phyloP scores from a whole-genome alignment of 2,797 vertebrate species.

The Sciaenops ocellatus region DNA sequence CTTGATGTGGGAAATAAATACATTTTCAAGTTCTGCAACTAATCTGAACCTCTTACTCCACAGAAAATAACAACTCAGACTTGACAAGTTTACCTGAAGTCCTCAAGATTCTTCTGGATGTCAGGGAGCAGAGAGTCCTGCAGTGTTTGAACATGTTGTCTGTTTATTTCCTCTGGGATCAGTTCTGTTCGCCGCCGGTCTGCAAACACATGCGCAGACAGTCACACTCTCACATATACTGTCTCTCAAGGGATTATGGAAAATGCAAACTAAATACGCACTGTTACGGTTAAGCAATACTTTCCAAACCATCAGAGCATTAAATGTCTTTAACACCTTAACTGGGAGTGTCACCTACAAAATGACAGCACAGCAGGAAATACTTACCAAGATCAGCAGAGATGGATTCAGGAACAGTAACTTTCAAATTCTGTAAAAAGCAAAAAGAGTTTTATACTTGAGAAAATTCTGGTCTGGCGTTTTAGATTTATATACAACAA shows the following conservation, averaged over 20 bases:
- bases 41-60: neutral
- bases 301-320: conserved; percentile 61
- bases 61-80: neutral
- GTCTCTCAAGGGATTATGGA: conserved; percentile 22
- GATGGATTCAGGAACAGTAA: conserved; percentile 94
- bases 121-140: conserved; percentile 94
- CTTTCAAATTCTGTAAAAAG: conserved; percentile 92
- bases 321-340: conserved; percentile 53
- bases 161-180: conserved; percentile 95
- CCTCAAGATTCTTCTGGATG: conserved; percentile 94
- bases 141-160: conserved; percentile 94
- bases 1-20: neutral
- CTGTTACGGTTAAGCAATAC: conserved; percentile 32
- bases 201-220: conserved; percentile 64
- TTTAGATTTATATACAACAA: neutral
- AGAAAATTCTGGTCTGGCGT: neutral
- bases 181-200: conserved; percentile 94
- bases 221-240: conserved; percentile 20
- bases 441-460: neutral
- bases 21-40: neutral
- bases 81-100: conserved; percentile 89
- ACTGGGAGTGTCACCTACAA: neutral
- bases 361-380: neutral
- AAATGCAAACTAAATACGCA: conserved; percentile 34
- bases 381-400: conserved; percentile 93